Evolutionary conservation across 2,113 vertebrate species (phyloP), one percentile per base, ranked within the genome.

Genomic region (Otolemur garnettii): DNA sequence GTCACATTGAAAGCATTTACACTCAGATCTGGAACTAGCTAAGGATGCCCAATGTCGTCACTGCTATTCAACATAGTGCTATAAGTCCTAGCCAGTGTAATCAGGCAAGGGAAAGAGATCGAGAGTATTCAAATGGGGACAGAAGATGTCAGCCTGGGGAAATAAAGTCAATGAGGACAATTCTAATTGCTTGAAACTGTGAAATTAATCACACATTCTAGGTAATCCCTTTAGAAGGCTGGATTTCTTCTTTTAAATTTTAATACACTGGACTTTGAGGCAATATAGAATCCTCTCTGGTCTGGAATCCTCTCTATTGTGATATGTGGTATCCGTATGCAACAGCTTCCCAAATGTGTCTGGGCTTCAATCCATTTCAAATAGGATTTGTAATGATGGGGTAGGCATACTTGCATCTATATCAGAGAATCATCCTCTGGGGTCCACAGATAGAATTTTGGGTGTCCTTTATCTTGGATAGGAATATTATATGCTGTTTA

Each of bases 241-340:
- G 62, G 38, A 30, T 62, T 74, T 66, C 57, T 89, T 53, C 7
- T 45, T 81, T 92, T 60, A 33, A 92, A 83, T 94, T 82, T 77
- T 81, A 60, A 57, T 35, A 1, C 50, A 35, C 77, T 85, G 53
- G 74, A 89, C 30, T 85, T 77, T 72, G 60, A 86, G 74, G 69
- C 66, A 42, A 38, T 11, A n/a, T 10, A 28, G 60, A 94, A 66
- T 72, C 68, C 19, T 79, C 35, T 38, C 19, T 75, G 28, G 19
- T 18, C 53, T 81, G n/a, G 72, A 90, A 68, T 45, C 53, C 7
- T 82, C 42, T 45, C 13, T 71, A 69, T 30, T 22, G 75, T 50
- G n/a, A 82, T n/a, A 87, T 35, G 53, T 87, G 22, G 24, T 24
- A 90, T 81, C 53, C 82, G 9, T 81, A 28, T 59, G 35, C 7